Percentiles rank a stretch among this genome's conserved stretches.
Conservation (phyloP, 2,888 invertebrate genomes). For the Criorhina ranunculi region DNA sequence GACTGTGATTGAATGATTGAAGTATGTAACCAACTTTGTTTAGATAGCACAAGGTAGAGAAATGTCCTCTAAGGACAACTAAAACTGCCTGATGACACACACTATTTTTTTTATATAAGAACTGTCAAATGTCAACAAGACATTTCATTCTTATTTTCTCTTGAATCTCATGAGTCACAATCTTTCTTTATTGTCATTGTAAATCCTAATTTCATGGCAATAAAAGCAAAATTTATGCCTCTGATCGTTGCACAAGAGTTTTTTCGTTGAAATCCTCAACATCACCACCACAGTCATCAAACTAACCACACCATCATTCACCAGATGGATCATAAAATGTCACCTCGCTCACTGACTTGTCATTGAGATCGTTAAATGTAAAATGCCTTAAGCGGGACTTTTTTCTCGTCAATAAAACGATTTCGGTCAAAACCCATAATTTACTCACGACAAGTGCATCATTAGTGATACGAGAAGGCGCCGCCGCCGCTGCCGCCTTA, state of each 20-base stretch:
- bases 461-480: constrained; percentile 61
- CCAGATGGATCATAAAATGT: constrained; percentile 61
- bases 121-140: no score
- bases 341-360: constrained; percentile 71
- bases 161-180: constrained; percentile 6
- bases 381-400: constrained; percentile 36
- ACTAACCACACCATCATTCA: constrained; percentile 62
- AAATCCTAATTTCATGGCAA: constrained; percentile 8
- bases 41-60: no score
- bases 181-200: not conserved
- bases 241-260: constrained; percentile 6
- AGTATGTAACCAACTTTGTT: no score
- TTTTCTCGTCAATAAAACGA: constrained; percentile 47
- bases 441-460: constrained; percentile 51
- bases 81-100: no score
- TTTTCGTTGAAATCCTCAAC: constrained; percentile 30
- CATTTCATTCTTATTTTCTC: no score
- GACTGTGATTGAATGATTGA: no score
- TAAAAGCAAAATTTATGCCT: constrained; percentile 37
- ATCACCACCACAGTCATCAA: constrained; percentile 37
- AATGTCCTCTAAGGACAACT: no score
- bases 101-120: no score
- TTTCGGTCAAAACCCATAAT: constrained; percentile 45
- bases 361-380: constrained; percentile 51
- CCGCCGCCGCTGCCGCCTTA: constrained; percentile 58